Conservation (phyloP, 2,888 invertebrate genomes). For the Malachius bipustulatus region DNA sequence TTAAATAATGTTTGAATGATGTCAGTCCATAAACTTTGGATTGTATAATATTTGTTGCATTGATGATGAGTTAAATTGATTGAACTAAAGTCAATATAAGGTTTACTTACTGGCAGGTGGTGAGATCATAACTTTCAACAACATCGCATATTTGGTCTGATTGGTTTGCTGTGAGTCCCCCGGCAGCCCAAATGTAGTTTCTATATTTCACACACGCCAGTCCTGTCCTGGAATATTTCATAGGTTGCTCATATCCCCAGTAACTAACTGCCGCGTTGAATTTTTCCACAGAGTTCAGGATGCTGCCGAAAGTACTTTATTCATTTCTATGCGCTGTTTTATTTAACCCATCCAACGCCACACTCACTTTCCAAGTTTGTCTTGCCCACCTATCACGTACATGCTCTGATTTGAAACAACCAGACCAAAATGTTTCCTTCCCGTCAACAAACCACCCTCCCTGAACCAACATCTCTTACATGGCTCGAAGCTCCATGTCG, state of each 20-base stretch:
- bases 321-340: not conserved
- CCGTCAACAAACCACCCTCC: constrained; percentile 46
- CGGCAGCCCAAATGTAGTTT: constrained; percentile 60
- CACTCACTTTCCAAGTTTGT: constrained; percentile 41
- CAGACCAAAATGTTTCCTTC: constrained; percentile 57
- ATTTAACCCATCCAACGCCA: constrained; percentile 3
- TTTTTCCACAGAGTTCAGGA: constrained; percentile 48
- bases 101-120: constrained; percentile 44
- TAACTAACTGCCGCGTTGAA: constrained; percentile 45
- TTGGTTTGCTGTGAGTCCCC: constrained; percentile 50
- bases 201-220: constrained; percentile 48
- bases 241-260: constrained; percentile 48
- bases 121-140: constrained; percentile 53
- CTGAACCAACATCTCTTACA: constrained; percentile 50
- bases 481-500: constrained; percentile 60
- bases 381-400: constrained; percentile 61
- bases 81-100: no score
- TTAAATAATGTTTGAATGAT: no score
- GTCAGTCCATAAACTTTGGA: no score
- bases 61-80: no score
- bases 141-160: constrained; percentile 44
- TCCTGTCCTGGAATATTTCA: constrained; percentile 49
- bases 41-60: no score
- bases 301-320: constrained; percentile 31
- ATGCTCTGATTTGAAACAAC: constrained; percentile 54